Evolutionary conservation across 2,888 invertebrate genomes (phyloP).

Genomic region (Camponotus fellah): DNA sequence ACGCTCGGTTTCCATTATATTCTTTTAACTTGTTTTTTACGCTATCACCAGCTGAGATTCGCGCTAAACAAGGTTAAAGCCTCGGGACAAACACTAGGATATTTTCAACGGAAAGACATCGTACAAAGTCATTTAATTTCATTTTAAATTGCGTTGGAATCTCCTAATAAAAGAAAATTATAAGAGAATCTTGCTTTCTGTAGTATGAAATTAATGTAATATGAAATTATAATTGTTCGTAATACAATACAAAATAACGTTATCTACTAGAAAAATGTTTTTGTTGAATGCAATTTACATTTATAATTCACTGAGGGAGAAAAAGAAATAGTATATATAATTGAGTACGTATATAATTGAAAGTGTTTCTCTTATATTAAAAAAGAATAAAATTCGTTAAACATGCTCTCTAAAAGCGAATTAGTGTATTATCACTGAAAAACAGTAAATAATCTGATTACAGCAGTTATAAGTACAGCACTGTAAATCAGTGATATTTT

Average conservation of each 20-base stretch:
- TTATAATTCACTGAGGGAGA: not conserved
- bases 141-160: slow-evolving; percentile 14
- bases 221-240: slow-evolving; percentile 22
- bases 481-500: too few relatives aligned
- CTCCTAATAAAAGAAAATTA: slow-evolving; percentile 6
- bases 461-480: too few relatives aligned
- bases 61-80: slow-evolving; percentile 29
- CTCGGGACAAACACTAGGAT: slow-evolving; percentile 1
- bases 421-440: too few relatives aligned
- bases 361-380: not conserved
- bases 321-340: not conserved
- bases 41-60: slow-evolving; percentile 18
- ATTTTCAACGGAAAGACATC: slow-evolving; percentile 28
- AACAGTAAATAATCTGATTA: too few relatives aligned
- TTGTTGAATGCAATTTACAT: not conserved
- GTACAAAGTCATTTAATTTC: slow-evolving; percentile 9
- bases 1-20: slow-evolving; percentile 57
- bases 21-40: slow-evolving; percentile 20
- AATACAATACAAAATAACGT: not conserved
- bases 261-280: not conserved
- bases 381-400: not conserved
- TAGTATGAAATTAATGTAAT: slow-evolving; percentile 18
- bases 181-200: not conserved
- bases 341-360: too few relatives aligned
- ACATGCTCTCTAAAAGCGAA: too few relatives aligned